Conservation (phyloP, 2,797 vertebrate genomes). For the Gallirallus australis region DNA sequence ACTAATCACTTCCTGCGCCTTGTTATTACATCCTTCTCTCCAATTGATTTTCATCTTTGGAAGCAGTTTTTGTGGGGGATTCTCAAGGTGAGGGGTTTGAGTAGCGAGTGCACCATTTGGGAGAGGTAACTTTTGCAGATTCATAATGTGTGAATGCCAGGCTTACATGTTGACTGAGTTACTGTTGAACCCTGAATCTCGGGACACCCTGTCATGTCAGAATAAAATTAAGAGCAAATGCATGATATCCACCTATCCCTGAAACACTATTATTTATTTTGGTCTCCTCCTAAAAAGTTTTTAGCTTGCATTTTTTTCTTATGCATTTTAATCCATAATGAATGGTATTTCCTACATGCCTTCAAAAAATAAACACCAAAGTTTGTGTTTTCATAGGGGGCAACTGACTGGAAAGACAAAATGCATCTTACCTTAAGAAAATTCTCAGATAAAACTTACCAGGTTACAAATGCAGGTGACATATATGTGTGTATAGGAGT, state of each 20-base stretch:
- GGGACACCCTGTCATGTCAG: neutral
- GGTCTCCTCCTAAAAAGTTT: neutral
- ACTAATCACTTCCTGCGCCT: neutral
- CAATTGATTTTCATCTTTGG: neutral
- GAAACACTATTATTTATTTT: neutral
- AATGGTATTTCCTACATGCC: neutral
- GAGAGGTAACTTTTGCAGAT: neutral
- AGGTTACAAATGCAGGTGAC: neutral
- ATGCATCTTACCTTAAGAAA: neutral
- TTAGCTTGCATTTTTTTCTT: neutral
- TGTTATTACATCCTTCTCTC: neutral
- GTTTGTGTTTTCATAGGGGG: neutral
- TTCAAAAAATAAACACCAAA: neutral
- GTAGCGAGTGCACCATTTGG: neutral
- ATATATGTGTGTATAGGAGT: rapidly evolving
- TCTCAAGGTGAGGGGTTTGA: neutral
- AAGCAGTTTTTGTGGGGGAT: neutral
- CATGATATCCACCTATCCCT: neutral
- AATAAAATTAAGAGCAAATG: neutral
- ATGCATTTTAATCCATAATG: neutral
- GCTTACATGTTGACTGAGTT: neutral
- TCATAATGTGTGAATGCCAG: neutral
- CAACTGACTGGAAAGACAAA: neutral
- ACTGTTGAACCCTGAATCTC: neutral
- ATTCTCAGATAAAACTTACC: neutral